phyloP scores from a whole-genome alignment of 1,140 invertebrate species.

The Trachymyrmex cornetzi region DNA sequence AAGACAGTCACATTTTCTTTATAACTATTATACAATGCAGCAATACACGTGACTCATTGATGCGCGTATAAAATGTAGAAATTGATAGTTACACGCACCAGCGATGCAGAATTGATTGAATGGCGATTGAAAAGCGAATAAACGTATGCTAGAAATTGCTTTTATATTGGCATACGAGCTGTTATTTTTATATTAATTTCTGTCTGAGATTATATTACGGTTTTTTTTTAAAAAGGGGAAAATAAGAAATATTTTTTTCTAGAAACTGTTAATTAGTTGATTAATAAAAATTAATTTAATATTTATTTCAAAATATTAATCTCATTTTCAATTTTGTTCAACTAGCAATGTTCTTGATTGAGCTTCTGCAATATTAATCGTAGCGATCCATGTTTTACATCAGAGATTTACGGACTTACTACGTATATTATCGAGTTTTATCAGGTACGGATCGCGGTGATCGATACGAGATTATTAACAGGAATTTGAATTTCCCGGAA shows the following conservation, averaged over 20 bases:
- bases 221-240: neutral
- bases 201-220: neutral
- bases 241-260: neutral
- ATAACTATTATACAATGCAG: neutral
- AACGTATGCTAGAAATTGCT: neutral
- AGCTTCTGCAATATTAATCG: neutral
- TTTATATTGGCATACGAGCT: neutral
- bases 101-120: neutral
- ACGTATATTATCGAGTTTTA: neutral
- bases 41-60: neutral
- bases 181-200: neutral
- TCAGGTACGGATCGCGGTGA: neutral
- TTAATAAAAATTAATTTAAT: constrained; percentile 7
- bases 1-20: neutral
- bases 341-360: neutral
- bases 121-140: neutral
- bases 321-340: neutral
- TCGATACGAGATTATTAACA: neutral
- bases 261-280: neutral
- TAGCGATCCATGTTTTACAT: neutral
- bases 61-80: constrained; percentile 11
- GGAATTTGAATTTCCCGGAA: constrained; percentile 1
- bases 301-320: neutral
- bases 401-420: neutral
- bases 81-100: neutral